Evolutionary conservation across 2,113 vertebrate genomes (phyloP), one percentile per base, ranked within the genome.

Genomic region (Pantherophis guttatus): DNA sequence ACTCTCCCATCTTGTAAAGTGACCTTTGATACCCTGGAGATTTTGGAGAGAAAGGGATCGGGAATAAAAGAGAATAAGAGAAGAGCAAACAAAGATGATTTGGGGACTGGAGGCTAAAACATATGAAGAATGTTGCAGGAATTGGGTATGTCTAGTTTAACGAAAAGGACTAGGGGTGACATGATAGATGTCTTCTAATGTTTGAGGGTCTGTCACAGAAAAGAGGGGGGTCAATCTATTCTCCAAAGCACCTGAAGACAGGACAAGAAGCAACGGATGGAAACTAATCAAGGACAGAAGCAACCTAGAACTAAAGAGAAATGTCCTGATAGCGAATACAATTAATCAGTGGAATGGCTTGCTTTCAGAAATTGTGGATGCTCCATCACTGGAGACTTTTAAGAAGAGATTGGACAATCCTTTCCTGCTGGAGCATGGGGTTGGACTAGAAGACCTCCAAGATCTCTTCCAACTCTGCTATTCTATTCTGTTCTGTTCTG

Each of bases 131-230:
- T 1, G 62, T 70, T 33, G 29, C 65, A 17, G 12, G 65, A 15
- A n/a, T 6, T n/a, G 65, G 29, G 12, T 7, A 15, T 2, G 65
- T 15, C 65, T 70, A 7, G 65, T 7, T 70, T 29, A n/a, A n/a
- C 6, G 62, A 65, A 65, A n/a, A 65, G 62, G 62, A 65, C 29
- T n/a, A 62, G 62, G 62, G 5, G 12, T 2, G 29, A 65, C 11
- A n/a, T 2, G 62, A 65, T n/a, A 13, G 29, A 2, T 2, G 26
- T n/a, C 26, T 65, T 65, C 11, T 11, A n/a, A 13, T 65, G 5
- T n/a, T 1, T 65, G 11, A n/a, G 11, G 11, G 12, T 0, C 29
- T n/a, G 62, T 0, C 62, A 0, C 62, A n/a, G 1, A 65, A 26
- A 65, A 5, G 59, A 29, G 24, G 9, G 24, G 9, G 10, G 10